Conservation (phyloP, 2,113 vertebrate species). For the Cepphus grylle region DNA sequence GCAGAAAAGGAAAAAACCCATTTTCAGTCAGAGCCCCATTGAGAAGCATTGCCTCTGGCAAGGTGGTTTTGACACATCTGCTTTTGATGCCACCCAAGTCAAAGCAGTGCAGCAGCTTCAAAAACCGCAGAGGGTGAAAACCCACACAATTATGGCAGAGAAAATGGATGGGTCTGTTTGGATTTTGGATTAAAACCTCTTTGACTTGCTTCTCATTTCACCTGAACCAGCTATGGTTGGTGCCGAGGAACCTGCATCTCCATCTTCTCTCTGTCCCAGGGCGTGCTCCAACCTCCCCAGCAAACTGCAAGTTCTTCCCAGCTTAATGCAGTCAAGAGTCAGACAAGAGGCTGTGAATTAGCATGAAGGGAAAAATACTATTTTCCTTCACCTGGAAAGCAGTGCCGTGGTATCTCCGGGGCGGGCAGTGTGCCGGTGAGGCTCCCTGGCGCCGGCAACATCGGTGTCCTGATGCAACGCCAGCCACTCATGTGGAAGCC, state of each 20-base stretch:
- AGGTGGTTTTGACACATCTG: neutral
- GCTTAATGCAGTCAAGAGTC: neutral
- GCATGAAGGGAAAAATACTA: neutral
- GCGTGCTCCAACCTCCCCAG: neutral
- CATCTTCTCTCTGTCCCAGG: neutral
- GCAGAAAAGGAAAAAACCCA: neutral
- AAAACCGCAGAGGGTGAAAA: neutral
- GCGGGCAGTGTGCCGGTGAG: rapidly evolving
- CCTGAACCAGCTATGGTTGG: neutral
- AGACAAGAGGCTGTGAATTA: neutral
- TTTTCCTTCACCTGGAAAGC: neutral
- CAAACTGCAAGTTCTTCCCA: neutral
- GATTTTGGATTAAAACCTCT: neutral
- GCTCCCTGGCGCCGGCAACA: rapidly evolving
- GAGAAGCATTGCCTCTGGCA: neutral
- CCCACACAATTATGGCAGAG: neutral
- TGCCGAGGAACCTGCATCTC: neutral
- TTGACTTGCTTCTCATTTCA: neutral
- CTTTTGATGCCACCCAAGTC: neutral
- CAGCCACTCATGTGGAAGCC: neutral
- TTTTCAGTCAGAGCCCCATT: rapidly evolving
- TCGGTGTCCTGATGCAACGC: neutral
- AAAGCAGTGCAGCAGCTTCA: neutral
- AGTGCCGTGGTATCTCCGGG: rapidly evolving
- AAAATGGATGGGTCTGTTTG: neutral